Evolutionary conservation across 37 sponge, comb jelly and placozoan species (phyloP).

Genomic region (Beroe ovata): DNA sequence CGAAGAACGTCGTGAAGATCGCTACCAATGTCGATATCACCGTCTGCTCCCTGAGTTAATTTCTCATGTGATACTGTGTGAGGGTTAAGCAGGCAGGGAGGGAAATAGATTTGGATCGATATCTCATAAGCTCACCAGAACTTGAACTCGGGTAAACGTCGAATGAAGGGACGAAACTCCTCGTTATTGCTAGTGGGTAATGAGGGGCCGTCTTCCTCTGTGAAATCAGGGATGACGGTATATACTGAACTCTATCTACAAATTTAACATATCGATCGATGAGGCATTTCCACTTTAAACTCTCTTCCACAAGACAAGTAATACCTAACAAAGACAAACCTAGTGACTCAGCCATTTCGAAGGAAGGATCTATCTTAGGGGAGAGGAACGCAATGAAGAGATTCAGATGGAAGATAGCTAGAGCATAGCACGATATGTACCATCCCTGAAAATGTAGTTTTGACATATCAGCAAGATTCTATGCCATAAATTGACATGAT

Average conservation of each 20-base stretch:
- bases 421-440: slow-evolving; percentile 89
- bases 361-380: slow-evolving; percentile 88
- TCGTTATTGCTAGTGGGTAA: slow-evolving; percentile 80
- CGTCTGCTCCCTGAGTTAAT: slow-evolving; percentile 29
- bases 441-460: no score
- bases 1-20: slow-evolving; percentile 77
- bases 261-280: no score
- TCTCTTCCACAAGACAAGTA: no score
- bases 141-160: slow-evolving; percentile 92
- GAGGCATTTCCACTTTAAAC: no score
- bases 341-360: slow-evolving; percentile 72
- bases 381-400: slow-evolving; percentile 90
- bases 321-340: no score
- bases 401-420: slow-evolving; percentile 88
- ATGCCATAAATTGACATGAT: no score
- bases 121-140: slow-evolving; percentile 92
- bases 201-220: slow-evolving; percentile 71
- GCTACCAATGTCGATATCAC: slow-evolving; percentile 76
- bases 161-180: slow-evolving; percentile 92
- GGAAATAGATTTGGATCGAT: no score
- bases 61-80: no score
- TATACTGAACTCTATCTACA: no score
- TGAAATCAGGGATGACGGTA: no score
- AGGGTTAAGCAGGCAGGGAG: no score
- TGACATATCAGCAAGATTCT: no score